Conservation (phyloP, 2,797 vertebrate species). For the Garrulus glandarius region DNA sequence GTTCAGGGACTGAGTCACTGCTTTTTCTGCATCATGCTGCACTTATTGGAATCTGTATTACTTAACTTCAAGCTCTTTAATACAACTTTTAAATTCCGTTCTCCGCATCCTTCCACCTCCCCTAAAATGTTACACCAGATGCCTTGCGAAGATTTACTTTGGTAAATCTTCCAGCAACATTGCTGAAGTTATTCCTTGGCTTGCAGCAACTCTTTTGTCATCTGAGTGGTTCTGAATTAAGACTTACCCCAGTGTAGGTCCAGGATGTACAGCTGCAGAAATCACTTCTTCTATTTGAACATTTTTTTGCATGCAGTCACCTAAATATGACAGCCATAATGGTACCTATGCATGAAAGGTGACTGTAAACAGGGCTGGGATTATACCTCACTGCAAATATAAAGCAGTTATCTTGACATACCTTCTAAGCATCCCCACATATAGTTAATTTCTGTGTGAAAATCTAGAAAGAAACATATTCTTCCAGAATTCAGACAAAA, state of each 20-base stretch:
- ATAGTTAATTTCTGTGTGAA: background rate
- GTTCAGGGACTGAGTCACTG: background rate
- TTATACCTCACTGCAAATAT: background rate
- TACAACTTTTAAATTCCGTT: background rate
- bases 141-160: background rate
- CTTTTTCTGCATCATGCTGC: background rate
- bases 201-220: background rate
- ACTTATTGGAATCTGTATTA: background rate
- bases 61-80: background rate
- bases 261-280: background rate
- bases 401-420: background rate
- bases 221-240: background rate
- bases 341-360: background rate
- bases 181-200: background rate
- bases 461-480: background rate
- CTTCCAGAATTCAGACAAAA: background rate
- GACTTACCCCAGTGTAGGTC: background rate
- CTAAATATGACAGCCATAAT: background rate
- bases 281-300: background rate
- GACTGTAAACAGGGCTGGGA: background rate
- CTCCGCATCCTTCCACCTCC: accelerated
- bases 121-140: background rate
- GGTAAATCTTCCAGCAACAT: background rate
- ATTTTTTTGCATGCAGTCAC: background rate
- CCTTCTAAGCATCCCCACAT: background rate